phyloP scores from a whole-genome alignment of 1,140 invertebrate genomes.

The Heliconius eleuchia region DNA sequence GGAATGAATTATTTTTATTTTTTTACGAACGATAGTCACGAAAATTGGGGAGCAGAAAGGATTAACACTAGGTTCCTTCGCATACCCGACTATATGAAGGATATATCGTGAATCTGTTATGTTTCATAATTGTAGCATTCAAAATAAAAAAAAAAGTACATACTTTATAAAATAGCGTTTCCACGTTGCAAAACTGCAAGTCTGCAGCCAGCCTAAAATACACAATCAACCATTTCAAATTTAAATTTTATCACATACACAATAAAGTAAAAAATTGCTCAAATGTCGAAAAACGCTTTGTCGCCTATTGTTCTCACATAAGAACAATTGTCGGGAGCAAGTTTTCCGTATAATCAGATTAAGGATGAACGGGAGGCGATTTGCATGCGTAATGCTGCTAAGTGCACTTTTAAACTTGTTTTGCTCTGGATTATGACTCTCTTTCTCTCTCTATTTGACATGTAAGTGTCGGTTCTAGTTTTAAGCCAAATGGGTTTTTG shows the following conservation, averaged over 20 bases:
- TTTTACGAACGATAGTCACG: no score
- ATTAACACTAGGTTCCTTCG: no score
- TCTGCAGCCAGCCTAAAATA: not conserved
- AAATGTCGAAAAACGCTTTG: slow-evolving; percentile 9
- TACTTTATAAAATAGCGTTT: not conserved
- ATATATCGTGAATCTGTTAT: not conserved
- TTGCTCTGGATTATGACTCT: slow-evolving; percentile 25
- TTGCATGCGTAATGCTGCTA: slow-evolving; percentile 63
- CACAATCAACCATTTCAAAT: not conserved
- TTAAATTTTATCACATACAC: not conserved
- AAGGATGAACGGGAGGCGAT: slow-evolving; percentile 57
- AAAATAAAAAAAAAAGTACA: no score
- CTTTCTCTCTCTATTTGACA: slow-evolving; percentile 15
- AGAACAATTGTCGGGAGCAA: slow-evolving; percentile 44
- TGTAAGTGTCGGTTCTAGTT: slow-evolving; percentile 6
- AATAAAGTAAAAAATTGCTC: slow-evolving; percentile 28
- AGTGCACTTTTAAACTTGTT: slow-evolving; percentile 58
- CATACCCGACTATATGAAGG: not conserved
- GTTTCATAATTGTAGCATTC: no score
- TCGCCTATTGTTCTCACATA: slow-evolving; percentile 45
- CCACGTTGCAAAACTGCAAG: not conserved
- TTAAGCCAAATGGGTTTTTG: slow-evolving; percentile 9
- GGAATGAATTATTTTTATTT: no score
- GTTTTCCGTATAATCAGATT: slow-evolving; percentile 59
- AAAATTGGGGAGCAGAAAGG: no score